Evolutionary conservation across 2,113 vertebrate species (phyloP).

Genomic region (Motacilla tschutschensis): DNA sequence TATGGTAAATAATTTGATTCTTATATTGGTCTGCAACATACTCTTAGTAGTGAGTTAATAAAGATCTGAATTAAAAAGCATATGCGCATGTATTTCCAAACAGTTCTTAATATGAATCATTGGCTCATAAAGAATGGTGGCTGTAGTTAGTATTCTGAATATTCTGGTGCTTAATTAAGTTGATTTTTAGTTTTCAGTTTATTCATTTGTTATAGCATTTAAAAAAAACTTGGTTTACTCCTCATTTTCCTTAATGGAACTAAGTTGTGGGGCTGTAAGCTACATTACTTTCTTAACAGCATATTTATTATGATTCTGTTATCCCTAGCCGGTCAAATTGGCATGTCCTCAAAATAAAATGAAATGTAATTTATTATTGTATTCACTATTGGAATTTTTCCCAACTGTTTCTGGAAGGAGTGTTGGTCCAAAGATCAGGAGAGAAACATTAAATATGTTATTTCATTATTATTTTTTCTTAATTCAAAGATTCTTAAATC

Average conservation of each 20-base stretch:
- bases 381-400: not conserved
- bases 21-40: not conserved
- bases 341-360: not conserved
- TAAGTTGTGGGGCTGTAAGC: not conserved
- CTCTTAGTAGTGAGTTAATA: not conserved
- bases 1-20: not conserved
- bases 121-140: not conserved
- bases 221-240: not conserved
- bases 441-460: not conserved
- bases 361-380: not conserved
- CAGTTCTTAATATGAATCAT: not conserved
- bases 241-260: not conserved
- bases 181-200: not conserved
- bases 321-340: not conserved
- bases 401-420: not conserved
- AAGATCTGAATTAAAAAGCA: slow-evolving; percentile 5
- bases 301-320: not conserved
- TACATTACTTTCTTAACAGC: not conserved
- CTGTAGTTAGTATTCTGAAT: not conserved
- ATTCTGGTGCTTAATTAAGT: not conserved
- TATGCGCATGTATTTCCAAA: not conserved
- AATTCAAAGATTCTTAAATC: not conserved
- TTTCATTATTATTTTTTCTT: slow-evolving; percentile 19
- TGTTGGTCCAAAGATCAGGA: not conserved
- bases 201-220: not conserved